A percentile compares a stretch with the other conserved stretches of the same genome.
Evolutionary conservation across 1,140 invertebrate genomes (phyloP).

Genomic region (Scaptomyza montana): DNA sequence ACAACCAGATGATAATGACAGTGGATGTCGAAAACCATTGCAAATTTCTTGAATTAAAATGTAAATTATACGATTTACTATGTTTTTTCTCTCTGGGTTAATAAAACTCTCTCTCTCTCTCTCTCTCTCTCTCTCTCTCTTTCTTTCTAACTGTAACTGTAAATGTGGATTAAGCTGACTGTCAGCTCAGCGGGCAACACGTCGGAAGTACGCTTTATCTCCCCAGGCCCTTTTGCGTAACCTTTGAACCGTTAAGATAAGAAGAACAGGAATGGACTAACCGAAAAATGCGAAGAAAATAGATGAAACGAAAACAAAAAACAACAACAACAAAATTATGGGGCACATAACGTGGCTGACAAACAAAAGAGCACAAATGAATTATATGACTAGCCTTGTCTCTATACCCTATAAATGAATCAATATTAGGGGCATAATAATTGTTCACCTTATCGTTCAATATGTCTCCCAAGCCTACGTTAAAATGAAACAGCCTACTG

Average conservation of each 20-base stretch:
- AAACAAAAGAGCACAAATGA: conserved; percentile 75
- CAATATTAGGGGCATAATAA: not conserved
- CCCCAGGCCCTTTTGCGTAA: conserved; percentile 63
- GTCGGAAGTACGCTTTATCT: conserved; percentile 25
- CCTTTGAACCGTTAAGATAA: conserved; percentile 82
- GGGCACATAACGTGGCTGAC: conserved; percentile 66
- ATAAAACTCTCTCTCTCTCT: no score
- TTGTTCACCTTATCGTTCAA: not conserved
- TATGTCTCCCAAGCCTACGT: no score
- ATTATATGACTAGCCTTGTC: conserved; percentile 57
- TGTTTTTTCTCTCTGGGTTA: no score
- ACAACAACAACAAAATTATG: not conserved
- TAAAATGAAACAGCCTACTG: no score
- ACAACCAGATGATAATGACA: no score
- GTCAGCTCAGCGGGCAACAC: conserved; percentile 27
- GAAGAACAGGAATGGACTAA: conserved; percentile 30
- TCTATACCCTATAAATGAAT: conserved; percentile 31
- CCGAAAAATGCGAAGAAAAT: not conserved
- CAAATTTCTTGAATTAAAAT: no score
- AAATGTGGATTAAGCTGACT: conserved; percentile 22
- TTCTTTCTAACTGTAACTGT: conserved; percentile 2
- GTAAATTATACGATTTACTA: no score
- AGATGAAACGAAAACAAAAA: not conserved
- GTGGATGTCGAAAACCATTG: no score
- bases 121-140: conserved; percentile 2